Base-by-base conservation (phyloP, 2,797 vertebrate genomes). In the Brachymystax lenok region DNA sequence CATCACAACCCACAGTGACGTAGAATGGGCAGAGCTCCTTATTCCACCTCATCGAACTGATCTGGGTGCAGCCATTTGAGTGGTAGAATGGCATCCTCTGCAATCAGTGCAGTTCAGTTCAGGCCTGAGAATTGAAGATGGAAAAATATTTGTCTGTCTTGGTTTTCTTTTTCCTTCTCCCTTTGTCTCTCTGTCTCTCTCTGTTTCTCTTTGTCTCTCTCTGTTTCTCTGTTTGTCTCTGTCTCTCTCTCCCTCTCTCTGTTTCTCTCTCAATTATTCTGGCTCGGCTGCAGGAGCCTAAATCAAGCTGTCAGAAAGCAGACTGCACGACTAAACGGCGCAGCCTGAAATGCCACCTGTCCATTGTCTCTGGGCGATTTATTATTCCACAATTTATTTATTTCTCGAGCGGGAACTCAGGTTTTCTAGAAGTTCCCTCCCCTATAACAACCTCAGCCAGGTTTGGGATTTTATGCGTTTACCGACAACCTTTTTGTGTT, bases 301-400 rank as follows among this genome's bases (percentile, higher is more conserved):
- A 92, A 93, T 92, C 88, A 92, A 92, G 84, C 86, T 93, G 91
- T 93, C 92, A 91, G 86, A 85, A 88, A 89, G 84, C 90, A 91
- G 87, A 92, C 87, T 90, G 88, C 87, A 87, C 83, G 84, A 85
- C 86, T 92, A 90, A 92, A 90, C 79, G 79, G 88, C 87, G 84
- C 89, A 88, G 85, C 81, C 92, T 90, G 89, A 92, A 93, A 91
- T 88, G 84, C 89, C 90, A 93, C 91, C 90, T 93, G 91, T 91
- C 87, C 86, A 80, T 80, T 83, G 85, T 89, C 88, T 84, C 80
- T 88, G 85, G 86, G 82, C 54, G 81, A 91, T 92, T 88, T 88
- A 89, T 93, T 87, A 83, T 84, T 83, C 79, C 77, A 61, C 67
- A 71, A 79, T 85, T 86, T 87, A 89, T 92, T 91, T 90, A 88